Evolutionary conservation across 2,888 invertebrate species (phyloP), one percentile per base, ranked within the genome.

Genomic region (Teleogryllus oceanicus): DNA sequence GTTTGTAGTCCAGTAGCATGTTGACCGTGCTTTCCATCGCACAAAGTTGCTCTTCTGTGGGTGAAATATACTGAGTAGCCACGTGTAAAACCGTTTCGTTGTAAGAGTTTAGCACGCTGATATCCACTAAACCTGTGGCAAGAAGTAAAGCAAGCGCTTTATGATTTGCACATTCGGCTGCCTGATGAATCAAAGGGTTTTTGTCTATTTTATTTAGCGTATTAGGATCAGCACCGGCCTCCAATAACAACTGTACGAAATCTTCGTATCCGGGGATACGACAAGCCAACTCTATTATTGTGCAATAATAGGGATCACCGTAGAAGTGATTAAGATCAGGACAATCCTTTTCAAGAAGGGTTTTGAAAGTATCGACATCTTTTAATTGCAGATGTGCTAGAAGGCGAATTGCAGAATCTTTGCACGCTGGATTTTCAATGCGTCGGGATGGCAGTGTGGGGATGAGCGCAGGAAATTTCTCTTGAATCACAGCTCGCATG

Each of bases 1-100:
- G 11, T 16, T 49, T 18, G 78, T 78, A 78, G 20, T 20, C 50
- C 10, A 78, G 78, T 13, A 78, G 78, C 50, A 50, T 50, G 50
- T 78, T 13, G 10, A 78, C n/a, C 62, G 62, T 62, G 16, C n/a
- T 13, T 62, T 62, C 62, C 62, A 62, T 62, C 16, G 62, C 62
- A 3, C 62, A n/a, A 12, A 62, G 13, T 18, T 62, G 13, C 62
- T 62, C 62, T n/a, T 62, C 62, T 4, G 16, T n/a, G 16, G 62
- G 62, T 18, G 62, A 62, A 18, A 62, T 62, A 3, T n/a, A 13
- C n/a, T 62, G 62, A 62, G 62, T 62, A 4, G 62, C 62, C 62
- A 62, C 62, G n/a, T 62, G 62, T 13, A 62, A 62, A 0, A n/a
- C 62, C n/a, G 62, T 62, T n/a, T 62, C 62, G 2, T 62, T n/a